Evolutionary conservation across 2,797 vertebrate genomes (phyloP).

Genomic region (Neosilurus mollespiculum): DNA sequence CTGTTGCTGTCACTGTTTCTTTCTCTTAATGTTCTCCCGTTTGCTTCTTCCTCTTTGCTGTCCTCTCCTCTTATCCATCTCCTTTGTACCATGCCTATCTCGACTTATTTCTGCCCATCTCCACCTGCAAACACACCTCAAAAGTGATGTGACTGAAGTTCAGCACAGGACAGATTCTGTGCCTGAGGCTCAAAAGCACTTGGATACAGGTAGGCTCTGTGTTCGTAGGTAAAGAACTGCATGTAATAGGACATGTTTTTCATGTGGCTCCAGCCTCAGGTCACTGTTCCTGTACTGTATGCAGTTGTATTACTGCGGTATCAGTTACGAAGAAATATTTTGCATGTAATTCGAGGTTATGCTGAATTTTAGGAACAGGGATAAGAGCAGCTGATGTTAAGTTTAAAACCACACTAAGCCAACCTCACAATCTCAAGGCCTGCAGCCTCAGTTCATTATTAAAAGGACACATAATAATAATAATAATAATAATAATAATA

Average conservation of each 20-base stretch:
- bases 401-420: too few species aligned
- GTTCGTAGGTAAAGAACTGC: rapidly evolving
- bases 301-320: background rate
- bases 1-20: background rate
- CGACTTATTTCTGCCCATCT: too few species aligned
- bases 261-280: background rate
- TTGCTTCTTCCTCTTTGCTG: background rate
- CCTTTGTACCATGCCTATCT: too few species aligned
- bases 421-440: too few species aligned
- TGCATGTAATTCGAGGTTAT: background rate
- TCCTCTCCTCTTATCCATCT: too few species aligned
- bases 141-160: too few species aligned
- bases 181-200: background rate
- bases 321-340: background rate
- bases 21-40: background rate
- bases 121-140: too few species aligned
- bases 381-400: too few species aligned
- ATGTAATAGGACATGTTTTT: background rate
- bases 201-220: background rate
- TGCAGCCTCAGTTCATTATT: too few species aligned
- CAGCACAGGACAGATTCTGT: too few species aligned
- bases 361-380: background rate
- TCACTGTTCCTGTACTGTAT: background rate
- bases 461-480: too few species aligned
- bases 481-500: too few species aligned